phyloP scores from a whole-genome alignment of 2,888 invertebrate genomes.

The Ormyrus nitidulus region DNA sequence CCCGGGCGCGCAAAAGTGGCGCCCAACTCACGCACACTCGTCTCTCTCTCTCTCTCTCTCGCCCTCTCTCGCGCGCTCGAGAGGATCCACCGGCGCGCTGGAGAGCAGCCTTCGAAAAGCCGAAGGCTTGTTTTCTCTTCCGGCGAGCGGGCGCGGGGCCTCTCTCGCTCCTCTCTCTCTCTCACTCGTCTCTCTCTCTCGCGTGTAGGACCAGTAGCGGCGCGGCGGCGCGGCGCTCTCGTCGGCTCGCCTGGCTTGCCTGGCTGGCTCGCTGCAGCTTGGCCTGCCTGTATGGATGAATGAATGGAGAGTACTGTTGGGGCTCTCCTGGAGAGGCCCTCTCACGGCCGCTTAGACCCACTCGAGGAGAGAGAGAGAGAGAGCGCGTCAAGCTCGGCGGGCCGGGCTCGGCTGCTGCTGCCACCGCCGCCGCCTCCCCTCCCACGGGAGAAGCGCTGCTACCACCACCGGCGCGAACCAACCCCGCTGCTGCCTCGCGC shows the following conservation, averaged over 20 bases:
- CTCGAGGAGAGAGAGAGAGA: conserved; percentile 66
- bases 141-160: conserved; percentile 30
- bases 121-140: conserved; percentile 49
- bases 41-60: conserved; percentile 41
- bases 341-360: conserved; percentile 76
- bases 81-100: conserved; percentile 24
- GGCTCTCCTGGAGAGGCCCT: conserved; percentile 75
- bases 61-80: conserved; percentile 43
- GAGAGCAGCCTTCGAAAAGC: conserved; percentile 16
- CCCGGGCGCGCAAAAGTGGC: conserved; percentile 20
- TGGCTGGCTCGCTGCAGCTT: conserved; percentile 56
- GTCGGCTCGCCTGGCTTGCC: conserved; percentile 19
- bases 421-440: conserved; percentile 63
- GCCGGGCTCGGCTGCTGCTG: conserved; percentile 56
- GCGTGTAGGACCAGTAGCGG: conserved; percentile 40
- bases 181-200: conserved; percentile 3
- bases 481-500: not conserved
- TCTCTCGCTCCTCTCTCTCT: conserved; percentile 34
- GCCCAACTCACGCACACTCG: conserved; percentile 3
- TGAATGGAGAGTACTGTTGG: conserved; percentile 74
- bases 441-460: not conserved
- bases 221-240: conserved; percentile 45
- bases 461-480: conserved; percentile 42
- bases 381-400: conserved; percentile 61
- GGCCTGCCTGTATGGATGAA: conserved; percentile 64